Evolutionary conservation across 1,140 invertebrate species (phyloP).

Genomic region (Dendroctonus ponderosae): DNA sequence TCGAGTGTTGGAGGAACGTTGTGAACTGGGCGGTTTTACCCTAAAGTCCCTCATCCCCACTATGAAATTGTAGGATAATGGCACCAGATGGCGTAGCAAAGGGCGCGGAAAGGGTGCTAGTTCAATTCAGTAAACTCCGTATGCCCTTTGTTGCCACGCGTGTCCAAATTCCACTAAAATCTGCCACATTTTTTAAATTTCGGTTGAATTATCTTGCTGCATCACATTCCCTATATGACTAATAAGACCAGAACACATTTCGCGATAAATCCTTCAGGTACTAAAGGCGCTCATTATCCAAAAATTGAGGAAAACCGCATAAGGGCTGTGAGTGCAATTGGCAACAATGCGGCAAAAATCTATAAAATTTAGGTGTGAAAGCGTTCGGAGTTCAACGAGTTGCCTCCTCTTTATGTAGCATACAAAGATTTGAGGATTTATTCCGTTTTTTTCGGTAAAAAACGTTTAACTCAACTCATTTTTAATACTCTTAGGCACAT

Average conservation of each 20-base stretch:
- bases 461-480: no score
- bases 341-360: constrained; percentile 2
- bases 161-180: no score
- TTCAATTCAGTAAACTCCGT: constrained; percentile 12
- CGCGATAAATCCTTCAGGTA: no score
- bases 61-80: constrained; percentile 30
- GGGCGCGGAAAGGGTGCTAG: constrained; percentile 37
- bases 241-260: no score
- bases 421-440: no score
- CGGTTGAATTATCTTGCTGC: no score
- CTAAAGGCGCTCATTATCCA: no score
- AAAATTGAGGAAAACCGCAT: not conserved
- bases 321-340: not conserved
- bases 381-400: not conserved
- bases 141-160: constrained; percentile 7
- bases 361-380: constrained; percentile 6
- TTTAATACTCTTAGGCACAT: no score
- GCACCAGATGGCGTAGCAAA: constrained; percentile 40
- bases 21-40: constrained; percentile 24
- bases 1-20: constrained; percentile 42
- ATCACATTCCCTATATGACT: no score
- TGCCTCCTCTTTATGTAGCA: no score
- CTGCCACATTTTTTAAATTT: no score
- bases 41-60: constrained; percentile 29
- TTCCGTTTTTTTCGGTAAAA: no score